Percentiles rank a stretch among this genome's conserved stretches.
Evolutionary conservation across 2,888 invertebrate genomes (phyloP).

Genomic region (Geophilus truncorum): DNA sequence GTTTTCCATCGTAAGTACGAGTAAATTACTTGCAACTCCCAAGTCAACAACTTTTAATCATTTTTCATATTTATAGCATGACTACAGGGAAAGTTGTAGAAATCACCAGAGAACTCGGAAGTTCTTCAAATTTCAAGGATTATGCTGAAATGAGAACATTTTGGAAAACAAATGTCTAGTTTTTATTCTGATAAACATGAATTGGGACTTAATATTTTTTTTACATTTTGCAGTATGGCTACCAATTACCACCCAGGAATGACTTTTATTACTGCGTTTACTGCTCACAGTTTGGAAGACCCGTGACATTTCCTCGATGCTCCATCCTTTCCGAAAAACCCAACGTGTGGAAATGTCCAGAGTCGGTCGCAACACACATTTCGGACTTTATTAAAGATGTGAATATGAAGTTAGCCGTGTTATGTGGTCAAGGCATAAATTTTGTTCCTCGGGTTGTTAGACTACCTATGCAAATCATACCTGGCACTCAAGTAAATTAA

Average conservation of each 20-base stretch:
- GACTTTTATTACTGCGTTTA: neutral
- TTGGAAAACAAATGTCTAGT: slow-evolving; percentile 30
- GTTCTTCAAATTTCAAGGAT: neutral
- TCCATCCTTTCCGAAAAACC: neutral
- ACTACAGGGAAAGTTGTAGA: slow-evolving; percentile 29
- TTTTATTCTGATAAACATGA: neutral
- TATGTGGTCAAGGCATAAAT: neutral
- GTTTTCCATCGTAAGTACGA: neutral
- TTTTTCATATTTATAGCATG: slow-evolving; percentile 9
- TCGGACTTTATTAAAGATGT: neutral
- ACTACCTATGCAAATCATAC: neutral
- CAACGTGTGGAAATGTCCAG: neutral
- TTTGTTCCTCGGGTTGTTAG: neutral
- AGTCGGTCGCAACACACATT: neutral
- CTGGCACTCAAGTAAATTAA: neutral
- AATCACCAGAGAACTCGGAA: neutral
- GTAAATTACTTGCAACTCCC: neutral
- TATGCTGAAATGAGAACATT: slow-evolving; percentile 30
- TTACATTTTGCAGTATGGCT: slow-evolving; percentile 25
- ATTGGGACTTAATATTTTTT: no score
- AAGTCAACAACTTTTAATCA: no score
- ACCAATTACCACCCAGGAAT: neutral
- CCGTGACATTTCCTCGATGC: neutral
- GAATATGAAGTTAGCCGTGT: neutral
- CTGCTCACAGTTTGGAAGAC: neutral